Base-by-base conservation (phyloP, 1,140 invertebrate species). In the Conus betulinus region DNA sequence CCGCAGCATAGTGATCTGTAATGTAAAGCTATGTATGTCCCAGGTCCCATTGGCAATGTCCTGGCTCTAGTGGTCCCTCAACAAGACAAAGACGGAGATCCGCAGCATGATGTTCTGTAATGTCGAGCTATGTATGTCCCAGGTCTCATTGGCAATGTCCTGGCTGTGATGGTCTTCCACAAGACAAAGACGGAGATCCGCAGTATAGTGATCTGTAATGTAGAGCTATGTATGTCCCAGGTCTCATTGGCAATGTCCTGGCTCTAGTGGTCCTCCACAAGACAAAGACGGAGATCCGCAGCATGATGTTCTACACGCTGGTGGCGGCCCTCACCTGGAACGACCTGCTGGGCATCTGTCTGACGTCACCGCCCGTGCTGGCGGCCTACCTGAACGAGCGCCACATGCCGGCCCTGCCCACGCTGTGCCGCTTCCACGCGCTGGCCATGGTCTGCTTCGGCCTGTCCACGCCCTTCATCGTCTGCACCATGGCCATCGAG, bases 401-500 rank as follows among this genome's bases (percentile, higher is more conserved):
- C 15, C 76, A 92, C 85, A 95, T 94, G 94, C 89, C 93, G 8
- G 95, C 95, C 11, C 95, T 93, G 51, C 89, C 91, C 23, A 85
- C 87, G n/a, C 90, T 95, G 23, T 95, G 94, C 81, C 91, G 91
- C 88, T 94, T 94, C 85, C 93, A 94, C 89, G 94, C 92, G 6
- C 95, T 95, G 89, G 88, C 93, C 57, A 95, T 95, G 95, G 93
- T 94, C 17, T 93, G 92, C 79, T 95, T 94, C 85, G 95, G 94
- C 7, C 86, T 95, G 79, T 90, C 94, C 39, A 95, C 95, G 11
- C 95, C 95, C 13, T 90, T 94, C 20, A 95, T 95, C n/a, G 94
- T 95, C 10, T 94, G 94, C 89, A 92, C 94, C 71, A 95, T 95
- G 95, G 94, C 95, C 17, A 89, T 95, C 10, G 95, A 95, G 91